Conservation (phyloP, 2,797 vertebrate genomes). For the Clarias fuscus region DNA sequence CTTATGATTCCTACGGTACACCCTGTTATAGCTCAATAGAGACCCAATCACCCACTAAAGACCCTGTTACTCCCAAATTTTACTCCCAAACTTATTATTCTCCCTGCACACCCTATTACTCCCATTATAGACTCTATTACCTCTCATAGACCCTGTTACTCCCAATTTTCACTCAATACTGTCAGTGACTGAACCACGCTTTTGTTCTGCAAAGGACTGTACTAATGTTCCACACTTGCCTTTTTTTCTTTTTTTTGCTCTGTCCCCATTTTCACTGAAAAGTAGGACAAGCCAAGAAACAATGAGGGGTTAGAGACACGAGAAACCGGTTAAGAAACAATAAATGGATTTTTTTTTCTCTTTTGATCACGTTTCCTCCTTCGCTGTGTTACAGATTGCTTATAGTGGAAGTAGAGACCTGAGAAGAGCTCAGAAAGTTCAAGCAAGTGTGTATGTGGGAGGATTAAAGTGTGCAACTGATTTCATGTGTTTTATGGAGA, state of each 20-base stretch:
- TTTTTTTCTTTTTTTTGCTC: neutral
- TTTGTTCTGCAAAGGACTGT: neutral
- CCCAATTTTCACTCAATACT: neutral
- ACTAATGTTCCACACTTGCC: slow-evolving; percentile 33
- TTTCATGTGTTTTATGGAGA: slow-evolving; percentile 30
- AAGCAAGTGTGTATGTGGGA: slow-evolving; percentile 50
- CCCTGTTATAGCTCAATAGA: too few species aligned
- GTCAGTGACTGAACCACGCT: neutral
- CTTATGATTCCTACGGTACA: too few species aligned
- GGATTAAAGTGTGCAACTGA: slow-evolving; percentile 52
- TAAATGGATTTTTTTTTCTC: slow-evolving; percentile 1
- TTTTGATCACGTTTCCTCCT: slow-evolving; percentile 38
- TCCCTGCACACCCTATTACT: neutral
- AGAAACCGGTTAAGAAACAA: slow-evolving; percentile 42
- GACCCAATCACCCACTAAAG: too few species aligned
- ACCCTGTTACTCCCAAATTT: too few species aligned
- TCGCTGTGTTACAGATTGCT: neutral
- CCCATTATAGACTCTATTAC: neutral
- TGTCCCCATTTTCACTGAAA: slow-evolving; percentile 45
- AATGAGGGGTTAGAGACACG: slow-evolving; percentile 11
- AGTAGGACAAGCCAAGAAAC: slow-evolving; percentile 41
- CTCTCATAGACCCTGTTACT: neutral
- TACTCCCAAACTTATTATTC: too few species aligned
- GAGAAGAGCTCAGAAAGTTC: slow-evolving; percentile 36
- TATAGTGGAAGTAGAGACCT: slow-evolving; percentile 18